phyloP scores from a whole-genome alignment of 2,797 vertebrate genomes.

The Podarcis siculus region DNA sequence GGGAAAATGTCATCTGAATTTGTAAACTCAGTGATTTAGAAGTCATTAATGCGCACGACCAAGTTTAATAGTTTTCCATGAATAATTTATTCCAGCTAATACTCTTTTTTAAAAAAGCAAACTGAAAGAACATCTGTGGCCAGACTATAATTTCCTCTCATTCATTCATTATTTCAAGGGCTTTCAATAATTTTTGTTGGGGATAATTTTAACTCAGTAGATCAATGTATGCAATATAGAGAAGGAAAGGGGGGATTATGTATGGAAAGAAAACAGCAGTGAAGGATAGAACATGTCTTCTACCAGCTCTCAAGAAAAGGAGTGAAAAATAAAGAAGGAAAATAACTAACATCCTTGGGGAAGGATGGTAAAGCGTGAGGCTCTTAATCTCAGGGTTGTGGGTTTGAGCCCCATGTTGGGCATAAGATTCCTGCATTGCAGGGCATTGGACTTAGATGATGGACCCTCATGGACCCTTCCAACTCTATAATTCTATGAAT shows the following conservation, averaged over 20 bases:
- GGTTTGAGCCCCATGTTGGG: too few relatives aligned
- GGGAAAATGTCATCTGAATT: neutral
- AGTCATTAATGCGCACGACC: neutral
- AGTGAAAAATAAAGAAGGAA: neutral
- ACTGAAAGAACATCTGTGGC: slow-evolving; percentile 1
- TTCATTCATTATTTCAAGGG: slow-evolving; percentile 27
- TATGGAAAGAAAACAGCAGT: neutral
- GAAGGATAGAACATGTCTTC: neutral
- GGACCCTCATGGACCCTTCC: too few relatives aligned
- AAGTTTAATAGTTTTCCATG: slow-evolving; percentile 38
- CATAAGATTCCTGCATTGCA: too few relatives aligned
- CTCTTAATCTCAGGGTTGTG: too few relatives aligned
- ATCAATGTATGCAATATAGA: neutral
- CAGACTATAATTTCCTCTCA: slow-evolving; percentile 25
- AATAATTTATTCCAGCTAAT: slow-evolving; percentile 15
- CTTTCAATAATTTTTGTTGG: neutral
- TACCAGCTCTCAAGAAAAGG: neutral
- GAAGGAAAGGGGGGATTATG: too few relatives aligned
- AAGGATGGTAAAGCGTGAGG: too few relatives aligned
- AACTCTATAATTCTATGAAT: too few relatives aligned
- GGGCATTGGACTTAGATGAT: too few relatives aligned
- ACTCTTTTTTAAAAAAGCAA: neutral
- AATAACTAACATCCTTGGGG: neutral
- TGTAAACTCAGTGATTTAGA: slow-evolving; percentile 37
- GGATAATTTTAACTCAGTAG: neutral